phyloP scores from a whole-genome alignment of 2,797 vertebrate species.

The Semaprochilodus insignis region DNA sequence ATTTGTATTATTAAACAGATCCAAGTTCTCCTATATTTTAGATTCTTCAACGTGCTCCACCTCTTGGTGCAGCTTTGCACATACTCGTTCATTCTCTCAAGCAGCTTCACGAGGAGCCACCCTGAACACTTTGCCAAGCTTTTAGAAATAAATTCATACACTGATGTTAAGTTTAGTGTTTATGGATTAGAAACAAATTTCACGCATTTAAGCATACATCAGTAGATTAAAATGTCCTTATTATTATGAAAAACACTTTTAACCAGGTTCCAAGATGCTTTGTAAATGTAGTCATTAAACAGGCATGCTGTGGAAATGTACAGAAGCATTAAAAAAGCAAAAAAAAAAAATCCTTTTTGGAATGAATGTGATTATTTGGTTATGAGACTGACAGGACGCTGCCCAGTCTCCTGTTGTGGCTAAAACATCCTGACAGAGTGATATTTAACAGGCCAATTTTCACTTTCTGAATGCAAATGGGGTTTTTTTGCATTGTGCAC shows the following conservation, averaged over 20 bases:
- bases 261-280: too few species aligned
- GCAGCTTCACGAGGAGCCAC: neutral
- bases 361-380: constrained; percentile 4
- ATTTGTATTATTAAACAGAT: too few species aligned
- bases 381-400: neutral
- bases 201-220: too few species aligned
- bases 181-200: too few species aligned
- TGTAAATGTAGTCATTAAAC: neutral
- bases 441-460: constrained; percentile 50
- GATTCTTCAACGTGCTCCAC: neutral
- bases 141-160: neutral
- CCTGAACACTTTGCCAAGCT: neutral
- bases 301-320: neutral
- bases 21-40: neutral
- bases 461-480: constrained; percentile 27
- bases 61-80: neutral
- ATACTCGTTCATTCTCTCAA: neutral
- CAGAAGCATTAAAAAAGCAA: neutral
- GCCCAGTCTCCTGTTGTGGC: neutral
- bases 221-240: too few species aligned
- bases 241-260: too few species aligned
- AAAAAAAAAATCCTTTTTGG: neutral
- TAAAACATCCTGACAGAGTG: constrained; percentile 39
- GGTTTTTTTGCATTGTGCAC: constrained; percentile 43
- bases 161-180: too few species aligned